Base-by-base conservation (phyloP, 2,797 vertebrate genomes). In the Eurystomus glaucurus region DNA sequence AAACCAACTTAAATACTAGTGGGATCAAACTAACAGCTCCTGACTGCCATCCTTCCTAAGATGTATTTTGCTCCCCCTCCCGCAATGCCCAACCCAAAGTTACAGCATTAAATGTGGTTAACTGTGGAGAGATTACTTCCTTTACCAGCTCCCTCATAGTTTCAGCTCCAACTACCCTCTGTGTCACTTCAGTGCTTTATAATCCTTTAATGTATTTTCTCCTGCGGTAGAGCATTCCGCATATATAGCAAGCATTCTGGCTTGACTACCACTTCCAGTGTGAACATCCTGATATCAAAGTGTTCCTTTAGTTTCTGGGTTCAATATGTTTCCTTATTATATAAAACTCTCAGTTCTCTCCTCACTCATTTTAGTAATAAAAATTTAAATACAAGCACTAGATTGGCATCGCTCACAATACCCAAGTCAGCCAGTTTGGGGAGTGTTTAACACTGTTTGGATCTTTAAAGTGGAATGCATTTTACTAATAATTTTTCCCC, bases 1-100 rank as follows among this genome's bases (percentile, higher is more conserved):
- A 46, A 41, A 58, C 6, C 46, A 46, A 18, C 16, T 66, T 94
- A 84, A 87, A 80, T 69, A 50, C 16, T 52, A 84, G 23, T 6
- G 11, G 84, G 60, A 92, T 80, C 64, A 80, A 71, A 58, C 43
- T 54, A 80, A 72, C 14, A 26, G 48, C 58, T 87, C 10, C 84
- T 66, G 45, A 6, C 8, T 20, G 18, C 14, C 18, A 71, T 3
- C 25, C 55, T 43, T 66, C 13, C 48, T 58, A 8, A 54, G 52
- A 14, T n/a, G 3, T 1, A n/a, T 46, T 87, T 72, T 43, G 2
- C 50, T 69, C 16, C 25, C 33, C 5, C 3, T 74, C 18, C n/a
- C 3, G 1, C 20, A 69, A 26, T 0, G 1, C 6, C 10, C 10
- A 79, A 10, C 7, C 31, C 14, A 46, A 54, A 89, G 2, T 14